A percentile compares a stretch with the other conserved stretches of the same genome.
Evolutionary conservation across 2,888 invertebrate species (phyloP).

Genomic region (Belgica antarctica): DNA sequence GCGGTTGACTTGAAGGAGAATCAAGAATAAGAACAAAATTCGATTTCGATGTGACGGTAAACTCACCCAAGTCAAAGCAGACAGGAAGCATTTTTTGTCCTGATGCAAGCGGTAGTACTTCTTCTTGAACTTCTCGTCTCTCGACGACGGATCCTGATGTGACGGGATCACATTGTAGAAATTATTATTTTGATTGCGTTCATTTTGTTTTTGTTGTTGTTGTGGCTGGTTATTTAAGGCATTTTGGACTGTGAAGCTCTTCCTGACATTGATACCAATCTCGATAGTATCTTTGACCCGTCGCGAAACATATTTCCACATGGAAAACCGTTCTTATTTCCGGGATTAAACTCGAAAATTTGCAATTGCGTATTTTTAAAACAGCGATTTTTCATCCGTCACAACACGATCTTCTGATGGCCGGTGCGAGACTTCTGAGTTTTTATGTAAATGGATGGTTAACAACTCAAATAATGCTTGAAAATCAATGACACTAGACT

Average conservation of each 20-base stretch:
- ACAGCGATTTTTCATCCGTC: too few species aligned
- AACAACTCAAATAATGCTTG: too few species aligned
- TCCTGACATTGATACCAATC: constrained; percentile 40
- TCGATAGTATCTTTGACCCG: constrained; percentile 58
- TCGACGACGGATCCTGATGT: constrained; percentile 6
- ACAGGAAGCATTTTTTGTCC: constrained; percentile 45
- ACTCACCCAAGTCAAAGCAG: constrained; percentile 34
- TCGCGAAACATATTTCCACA: constrained; percentile 61
- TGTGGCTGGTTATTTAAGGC: not conserved
- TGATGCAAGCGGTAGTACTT: constrained; percentile 51
- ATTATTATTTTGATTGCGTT: not conserved
- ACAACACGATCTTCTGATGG: too few species aligned
- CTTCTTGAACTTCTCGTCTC: not conserved
- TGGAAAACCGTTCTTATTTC: constrained; percentile 47
- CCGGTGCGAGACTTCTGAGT: too few species aligned
- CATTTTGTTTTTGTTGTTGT: not conserved
- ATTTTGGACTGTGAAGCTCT: constrained; percentile 11
- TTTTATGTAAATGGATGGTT: too few species aligned
- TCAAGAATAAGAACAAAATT: not conserved
- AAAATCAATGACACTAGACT: too few species aligned
- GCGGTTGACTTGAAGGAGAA: constrained; percentile 58
- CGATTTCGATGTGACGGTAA: constrained; percentile 30
- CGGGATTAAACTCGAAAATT: too few species aligned
- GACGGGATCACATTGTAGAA: not conserved
- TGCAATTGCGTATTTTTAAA: too few species aligned